Conservation (phyloP, 2,888 invertebrate species). For the Octonoba sinensis region DNA sequence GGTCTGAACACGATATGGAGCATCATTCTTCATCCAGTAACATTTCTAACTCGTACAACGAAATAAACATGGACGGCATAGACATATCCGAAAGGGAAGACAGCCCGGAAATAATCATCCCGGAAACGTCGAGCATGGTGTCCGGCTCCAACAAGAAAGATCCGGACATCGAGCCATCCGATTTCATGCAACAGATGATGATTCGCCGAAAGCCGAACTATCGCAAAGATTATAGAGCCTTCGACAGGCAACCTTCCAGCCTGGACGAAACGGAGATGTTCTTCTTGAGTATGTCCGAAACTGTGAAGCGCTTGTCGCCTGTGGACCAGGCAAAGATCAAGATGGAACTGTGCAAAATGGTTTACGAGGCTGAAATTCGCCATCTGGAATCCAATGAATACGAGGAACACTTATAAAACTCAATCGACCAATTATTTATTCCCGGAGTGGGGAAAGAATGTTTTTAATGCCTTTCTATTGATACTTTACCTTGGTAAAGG, state of each 20-base stretch:
- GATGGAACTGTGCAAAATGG: conserved; percentile 44
- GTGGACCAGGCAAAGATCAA: conserved; percentile 49
- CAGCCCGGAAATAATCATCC: conserved; percentile 34
- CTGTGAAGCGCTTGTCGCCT: conserved; percentile 37
- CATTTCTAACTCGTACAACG: conserved; percentile 13
- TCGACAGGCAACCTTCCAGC: too few species aligned
- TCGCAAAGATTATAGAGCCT: too few species aligned
- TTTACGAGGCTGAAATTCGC: conserved; percentile 40
- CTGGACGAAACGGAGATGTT: conserved; percentile 50
- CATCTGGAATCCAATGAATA: conserved; percentile 26
- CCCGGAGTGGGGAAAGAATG: too few species aligned
- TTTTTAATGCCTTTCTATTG: too few species aligned
- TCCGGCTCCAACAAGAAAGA: conserved; percentile 6
- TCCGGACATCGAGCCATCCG: conserved; percentile 16
- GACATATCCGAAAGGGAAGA: conserved; percentile 22
- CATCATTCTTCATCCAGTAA: conserved; percentile 4
- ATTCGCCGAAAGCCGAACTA: too few species aligned
- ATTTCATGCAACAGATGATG: neutral
- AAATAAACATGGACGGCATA: conserved; percentile 2
- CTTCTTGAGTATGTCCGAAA: conserved; percentile 50
- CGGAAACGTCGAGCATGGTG: conserved; percentile 34
- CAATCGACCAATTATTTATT: too few species aligned
- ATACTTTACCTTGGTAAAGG: too few species aligned
- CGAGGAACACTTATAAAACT: conserved; percentile 1
- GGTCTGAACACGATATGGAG: conserved; percentile 26